A percentile compares a stretch with the other conserved stretches of the same genome.
These are phyloP conservation scores for Cranoglanis bouderius DNA, from an alignment of 2,113 vertebrate species.

Conservation along the genomic window DNA sequence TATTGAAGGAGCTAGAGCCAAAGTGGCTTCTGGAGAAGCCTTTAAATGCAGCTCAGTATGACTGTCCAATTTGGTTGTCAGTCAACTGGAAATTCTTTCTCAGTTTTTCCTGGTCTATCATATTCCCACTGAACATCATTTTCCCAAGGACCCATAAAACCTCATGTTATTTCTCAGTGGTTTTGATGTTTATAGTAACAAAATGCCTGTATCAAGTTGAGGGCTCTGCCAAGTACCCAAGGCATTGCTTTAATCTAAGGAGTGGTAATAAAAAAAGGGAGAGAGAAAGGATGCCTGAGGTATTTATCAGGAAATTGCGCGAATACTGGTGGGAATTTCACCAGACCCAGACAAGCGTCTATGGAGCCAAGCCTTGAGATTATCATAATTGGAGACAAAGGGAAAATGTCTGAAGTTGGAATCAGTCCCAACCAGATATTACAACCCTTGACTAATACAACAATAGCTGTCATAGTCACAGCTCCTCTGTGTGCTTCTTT, in stretches of 20 bases:
- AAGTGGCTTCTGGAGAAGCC: constrained; percentile 45
- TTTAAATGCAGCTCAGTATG: constrained; percentile 1
- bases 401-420: constrained; percentile 50
- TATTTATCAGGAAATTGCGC: constrained; percentile 43
- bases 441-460: constrained; percentile 54
- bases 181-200: constrained; percentile 15
- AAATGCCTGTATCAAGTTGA: constrained; percentile 6
- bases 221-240: not conserved
- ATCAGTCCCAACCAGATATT: constrained; percentile 60
- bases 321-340: constrained; percentile 47
- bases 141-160: constrained; percentile 9
- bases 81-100: not conserved
- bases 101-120: not conserved
- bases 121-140: not conserved
- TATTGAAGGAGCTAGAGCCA: constrained; percentile 47
- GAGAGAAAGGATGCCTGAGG: constrained; percentile 24
- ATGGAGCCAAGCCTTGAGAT: constrained; percentile 58
- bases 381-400: constrained; percentile 65
- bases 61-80: not conserved
- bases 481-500: constrained; percentile 43
- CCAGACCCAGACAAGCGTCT: constrained; percentile 54
- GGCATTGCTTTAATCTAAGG: not conserved
- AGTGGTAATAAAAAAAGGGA: constrained; percentile 8
- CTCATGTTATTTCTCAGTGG: not conserved
- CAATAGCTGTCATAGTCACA: constrained; percentile 57